These are phyloP conservation scores for Megaceryle torquata DNA, from an alignment of 2,113 vertebrate species.

Conservation along the genomic window DNA sequence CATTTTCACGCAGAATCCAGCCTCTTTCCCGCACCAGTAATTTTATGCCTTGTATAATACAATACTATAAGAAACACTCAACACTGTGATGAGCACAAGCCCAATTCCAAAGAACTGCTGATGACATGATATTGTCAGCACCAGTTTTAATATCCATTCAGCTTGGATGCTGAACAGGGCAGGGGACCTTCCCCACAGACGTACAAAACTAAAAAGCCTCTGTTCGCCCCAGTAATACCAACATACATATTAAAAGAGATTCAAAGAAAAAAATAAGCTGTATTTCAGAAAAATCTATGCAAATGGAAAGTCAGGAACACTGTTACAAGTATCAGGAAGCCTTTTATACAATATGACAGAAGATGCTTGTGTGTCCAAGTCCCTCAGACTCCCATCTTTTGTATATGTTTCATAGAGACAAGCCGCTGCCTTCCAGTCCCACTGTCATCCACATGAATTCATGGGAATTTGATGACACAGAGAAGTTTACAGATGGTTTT, in stretches of 20 bases:
- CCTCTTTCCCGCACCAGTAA: neutral
- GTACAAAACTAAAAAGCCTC: neutral
- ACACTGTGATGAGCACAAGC: neutral
- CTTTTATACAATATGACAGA: neutral
- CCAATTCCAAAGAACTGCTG: neutral
- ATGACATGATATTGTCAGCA: constrained; percentile 6
- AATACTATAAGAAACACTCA: neutral
- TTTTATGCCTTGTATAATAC: neutral
- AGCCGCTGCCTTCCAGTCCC: neutral
- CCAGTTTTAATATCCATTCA: neutral
- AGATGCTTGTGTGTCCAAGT: neutral
- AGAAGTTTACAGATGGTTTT: neutral
- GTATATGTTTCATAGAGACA: neutral
- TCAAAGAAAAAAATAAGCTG: neutral
- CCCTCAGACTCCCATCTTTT: neutral
- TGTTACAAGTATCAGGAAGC: neutral
- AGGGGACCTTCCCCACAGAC: neutral
- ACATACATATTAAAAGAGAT: neutral
- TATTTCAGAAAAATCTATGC: neutral
- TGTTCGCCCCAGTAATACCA: neutral
- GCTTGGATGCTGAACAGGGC: neutral
- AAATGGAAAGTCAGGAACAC: neutral
- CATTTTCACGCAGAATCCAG: neutral
- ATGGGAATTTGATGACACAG: neutral
- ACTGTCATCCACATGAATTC: neutral